These are phyloP conservation scores for Coranthus polyacanthus DNA, from an alignment of 2,797 vertebrate species.

Conservation along the genomic window DNA sequence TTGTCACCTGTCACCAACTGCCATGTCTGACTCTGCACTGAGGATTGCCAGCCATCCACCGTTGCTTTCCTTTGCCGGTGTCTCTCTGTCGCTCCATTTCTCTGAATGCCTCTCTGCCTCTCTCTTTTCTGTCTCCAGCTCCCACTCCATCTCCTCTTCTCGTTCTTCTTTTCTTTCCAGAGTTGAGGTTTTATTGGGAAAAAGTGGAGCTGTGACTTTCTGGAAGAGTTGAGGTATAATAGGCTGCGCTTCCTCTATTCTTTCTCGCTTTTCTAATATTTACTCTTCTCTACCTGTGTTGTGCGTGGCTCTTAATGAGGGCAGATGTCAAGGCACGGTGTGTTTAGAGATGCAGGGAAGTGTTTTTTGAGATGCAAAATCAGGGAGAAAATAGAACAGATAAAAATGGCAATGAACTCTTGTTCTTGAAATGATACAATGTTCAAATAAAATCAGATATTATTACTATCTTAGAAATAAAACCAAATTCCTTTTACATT, in stretches of 20 bases:
- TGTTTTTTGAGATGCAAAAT: conserved; percentile 61
- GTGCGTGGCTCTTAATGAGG: conserved; percentile 77
- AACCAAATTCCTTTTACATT: conserved; percentile 49
- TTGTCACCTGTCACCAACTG: conserved; percentile 96
- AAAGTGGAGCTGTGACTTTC: conserved; percentile 75
- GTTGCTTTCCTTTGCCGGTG: conserved; percentile 69
- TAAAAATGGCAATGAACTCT: conserved; percentile 63
- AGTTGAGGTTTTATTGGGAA: conserved; percentile 57
- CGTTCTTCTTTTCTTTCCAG: conserved; percentile 73
- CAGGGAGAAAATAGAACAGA: conserved; percentile 65
- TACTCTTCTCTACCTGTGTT: conserved; percentile 67
- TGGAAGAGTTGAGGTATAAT: conserved; percentile 72
- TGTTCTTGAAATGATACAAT: conserved; percentile 52
- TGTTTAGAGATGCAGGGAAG: conserved; percentile 59
- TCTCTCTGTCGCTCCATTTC: conserved; percentile 69
- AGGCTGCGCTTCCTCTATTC: conserved; percentile 66
- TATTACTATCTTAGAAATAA: conserved; percentile 54
- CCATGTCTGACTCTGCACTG: conserved; percentile 84
- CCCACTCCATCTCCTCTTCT: conserved; percentile 76
- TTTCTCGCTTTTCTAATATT: conserved; percentile 72
- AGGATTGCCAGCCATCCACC: conserved; percentile 81
- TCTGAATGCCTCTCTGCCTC: conserved; percentile 74
- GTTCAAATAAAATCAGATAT: conserved; percentile 54
- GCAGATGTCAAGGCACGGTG: conserved; percentile 77
- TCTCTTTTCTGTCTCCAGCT: conserved; percentile 76